These are phyloP conservation scores for Buphagus erythrorhynchus DNA, from an alignment of 2,797 vertebrate species.

Conservation along the genomic window DNA sequence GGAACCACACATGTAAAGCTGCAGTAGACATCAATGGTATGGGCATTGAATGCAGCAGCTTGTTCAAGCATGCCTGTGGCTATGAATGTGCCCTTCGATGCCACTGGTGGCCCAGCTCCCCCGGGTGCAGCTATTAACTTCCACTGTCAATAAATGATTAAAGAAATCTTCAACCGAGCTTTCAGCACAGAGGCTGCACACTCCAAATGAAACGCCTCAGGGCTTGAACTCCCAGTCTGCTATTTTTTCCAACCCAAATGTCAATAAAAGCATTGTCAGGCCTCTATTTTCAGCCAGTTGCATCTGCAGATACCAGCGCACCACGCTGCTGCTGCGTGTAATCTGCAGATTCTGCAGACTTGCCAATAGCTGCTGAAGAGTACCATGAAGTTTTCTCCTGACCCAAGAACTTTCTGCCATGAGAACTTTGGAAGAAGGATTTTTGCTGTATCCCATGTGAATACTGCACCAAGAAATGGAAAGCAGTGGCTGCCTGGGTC, in stretches of 20 bases:
- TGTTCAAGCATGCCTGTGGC: constrained; percentile 22
- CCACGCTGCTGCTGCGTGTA: neutral
- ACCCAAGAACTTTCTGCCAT: neutral
- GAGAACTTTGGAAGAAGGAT: neutral
- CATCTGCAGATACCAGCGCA: neutral
- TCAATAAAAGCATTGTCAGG: constrained; percentile 58
- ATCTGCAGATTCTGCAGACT: neutral
- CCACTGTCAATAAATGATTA: constrained; percentile 52
- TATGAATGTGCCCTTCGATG: constrained; percentile 12
- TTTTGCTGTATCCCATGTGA: neutral
- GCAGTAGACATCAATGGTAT: neutral
- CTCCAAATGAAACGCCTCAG: constrained; percentile 2
- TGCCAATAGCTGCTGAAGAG: neutral
- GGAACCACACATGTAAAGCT: neutral
- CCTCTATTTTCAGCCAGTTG: neutral
- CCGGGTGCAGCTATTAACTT: neutral
- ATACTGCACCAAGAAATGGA: neutral
- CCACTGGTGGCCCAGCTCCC: neutral
- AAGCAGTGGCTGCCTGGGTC: neutral
- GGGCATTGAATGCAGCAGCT: neutral
- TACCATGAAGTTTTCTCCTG: neutral
- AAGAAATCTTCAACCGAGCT: neutral
- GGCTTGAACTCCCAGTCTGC: neutral
- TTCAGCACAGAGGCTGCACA: neutral
- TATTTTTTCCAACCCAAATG: constrained; percentile 26